These are phyloP conservation scores for Peromyscus aztecus DNA, from an alignment of 2,797 vertebrate species.

Conservation along the genomic window DNA sequence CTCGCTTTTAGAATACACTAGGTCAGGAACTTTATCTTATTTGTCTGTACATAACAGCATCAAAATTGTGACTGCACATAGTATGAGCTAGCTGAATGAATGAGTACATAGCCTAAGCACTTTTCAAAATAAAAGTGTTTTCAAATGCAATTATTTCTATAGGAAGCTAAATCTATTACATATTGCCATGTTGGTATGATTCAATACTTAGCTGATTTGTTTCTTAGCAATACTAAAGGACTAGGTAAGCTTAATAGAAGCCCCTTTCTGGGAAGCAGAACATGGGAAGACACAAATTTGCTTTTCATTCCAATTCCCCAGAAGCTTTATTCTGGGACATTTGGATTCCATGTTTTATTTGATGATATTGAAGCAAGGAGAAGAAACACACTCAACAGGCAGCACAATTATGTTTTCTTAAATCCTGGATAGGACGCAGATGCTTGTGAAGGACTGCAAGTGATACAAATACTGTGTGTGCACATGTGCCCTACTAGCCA, in stretches of 20 bases:
- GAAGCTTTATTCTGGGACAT: background rate
- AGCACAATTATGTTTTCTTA: conserved; percentile 39
- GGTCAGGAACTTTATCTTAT: conserved; percentile 18
- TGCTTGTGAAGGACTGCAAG: background rate
- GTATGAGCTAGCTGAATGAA: conserved; percentile 44
- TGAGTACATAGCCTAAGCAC: background rate
- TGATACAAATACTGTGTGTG: background rate
- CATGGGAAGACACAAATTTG: background rate
- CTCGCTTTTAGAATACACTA: conserved; percentile 24
- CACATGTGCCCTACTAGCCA: background rate
- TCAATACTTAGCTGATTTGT: conserved; percentile 60
- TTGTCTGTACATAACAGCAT: conserved; percentile 39
- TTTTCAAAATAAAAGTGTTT: conserved; percentile 66
- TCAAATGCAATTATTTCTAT: conserved; percentile 55
- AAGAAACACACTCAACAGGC: conserved; percentile 11
- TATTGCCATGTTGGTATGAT: conserved; percentile 14
- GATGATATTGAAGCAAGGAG: conserved; percentile 41
- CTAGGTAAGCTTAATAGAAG: conserved; percentile 12
- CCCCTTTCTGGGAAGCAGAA: background rate
- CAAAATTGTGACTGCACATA: background rate
- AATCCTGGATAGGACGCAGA: background rate
- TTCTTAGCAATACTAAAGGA: conserved; percentile 44
- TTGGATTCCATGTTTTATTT: conserved; percentile 31
- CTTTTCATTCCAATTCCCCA: conserved; percentile 22
- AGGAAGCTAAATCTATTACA: conserved; percentile 42